Evolutionary conservation across 1,140 invertebrate genomes (phyloP).

Genomic region (Heliconius himera): DNA sequence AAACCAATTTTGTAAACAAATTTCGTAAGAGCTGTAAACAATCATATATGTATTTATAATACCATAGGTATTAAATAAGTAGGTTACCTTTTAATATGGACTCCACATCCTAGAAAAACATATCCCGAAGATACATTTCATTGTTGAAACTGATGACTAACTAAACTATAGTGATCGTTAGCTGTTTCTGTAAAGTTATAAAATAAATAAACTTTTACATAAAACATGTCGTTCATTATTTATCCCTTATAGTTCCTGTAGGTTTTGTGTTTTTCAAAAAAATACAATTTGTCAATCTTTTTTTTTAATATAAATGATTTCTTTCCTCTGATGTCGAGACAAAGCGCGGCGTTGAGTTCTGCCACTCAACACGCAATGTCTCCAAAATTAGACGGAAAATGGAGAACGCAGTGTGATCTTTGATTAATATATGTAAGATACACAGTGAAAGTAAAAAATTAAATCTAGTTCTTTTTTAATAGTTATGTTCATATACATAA

Average conservation of each 20-base stretch:
- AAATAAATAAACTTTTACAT: constrained; percentile 49
- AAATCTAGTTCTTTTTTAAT: not conserved
- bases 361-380: too few species aligned
- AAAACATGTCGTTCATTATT: constrained; percentile 40
- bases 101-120: not conserved
- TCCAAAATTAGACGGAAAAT: too few species aligned
- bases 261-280: not conserved
- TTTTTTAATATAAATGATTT: not conserved
- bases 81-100: constrained; percentile 17
- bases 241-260: not conserved
- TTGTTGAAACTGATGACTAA: constrained; percentile 20
- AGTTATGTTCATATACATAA: not conserved
- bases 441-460: not conserved
- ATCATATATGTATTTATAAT: constrained; percentile 14
- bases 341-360: too few species aligned
- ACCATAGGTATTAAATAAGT: constrained; percentile 15
- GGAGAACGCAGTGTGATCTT: too few species aligned
- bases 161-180: constrained; percentile 56
- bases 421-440: too few species aligned
- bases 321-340: too few species aligned
- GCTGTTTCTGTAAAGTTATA: constrained; percentile 64
- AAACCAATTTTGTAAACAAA: not conserved
- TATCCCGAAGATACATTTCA: constrained; percentile 16
- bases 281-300: not conserved
- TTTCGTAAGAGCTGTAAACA: not conserved